phyloP scores from a whole-genome alignment of 2,797 vertebrate species.

The Macropodus opercularis region DNA sequence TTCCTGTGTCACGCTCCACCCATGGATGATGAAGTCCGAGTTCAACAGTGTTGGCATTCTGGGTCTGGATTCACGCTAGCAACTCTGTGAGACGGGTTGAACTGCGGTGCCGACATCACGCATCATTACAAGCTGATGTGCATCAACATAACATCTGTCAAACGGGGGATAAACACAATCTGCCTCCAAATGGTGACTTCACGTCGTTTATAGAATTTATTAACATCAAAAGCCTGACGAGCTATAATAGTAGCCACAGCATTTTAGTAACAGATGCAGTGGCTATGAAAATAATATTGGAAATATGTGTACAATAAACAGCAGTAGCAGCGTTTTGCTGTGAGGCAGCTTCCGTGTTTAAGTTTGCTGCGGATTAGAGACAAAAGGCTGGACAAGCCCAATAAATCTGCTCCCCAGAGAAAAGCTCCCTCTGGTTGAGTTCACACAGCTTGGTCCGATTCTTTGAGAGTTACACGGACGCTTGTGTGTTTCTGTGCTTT shows the following conservation, averaged over 20 bases:
- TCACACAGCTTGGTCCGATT: constrained; percentile 39
- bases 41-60: too few relatives aligned
- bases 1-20: too few relatives aligned
- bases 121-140: too few relatives aligned
- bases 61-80: background rate
- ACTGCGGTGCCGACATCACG: too few relatives aligned
- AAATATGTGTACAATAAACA: constrained; percentile 6
- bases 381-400: constrained; percentile 50
- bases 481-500: constrained; percentile 2
- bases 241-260: background rate
- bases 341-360: constrained; percentile 46
- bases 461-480: constrained; percentile 22
- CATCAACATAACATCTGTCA: too few relatives aligned
- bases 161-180: too few relatives aligned
- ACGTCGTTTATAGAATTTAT: too few relatives aligned
- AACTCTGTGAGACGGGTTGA: background rate
- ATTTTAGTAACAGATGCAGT: background rate
- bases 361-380: constrained; percentile 57
- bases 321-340: constrained; percentile 50
- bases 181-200: too few relatives aligned
- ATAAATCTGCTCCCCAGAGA: constrained; percentile 57
- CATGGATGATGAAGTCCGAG: too few relatives aligned
- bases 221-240: background rate
- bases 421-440: constrained; percentile 39
- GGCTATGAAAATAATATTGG: constrained; percentile 5